phyloP scores from a whole-genome alignment of 2,797 vertebrate species.

The Muscicapa striata region DNA sequence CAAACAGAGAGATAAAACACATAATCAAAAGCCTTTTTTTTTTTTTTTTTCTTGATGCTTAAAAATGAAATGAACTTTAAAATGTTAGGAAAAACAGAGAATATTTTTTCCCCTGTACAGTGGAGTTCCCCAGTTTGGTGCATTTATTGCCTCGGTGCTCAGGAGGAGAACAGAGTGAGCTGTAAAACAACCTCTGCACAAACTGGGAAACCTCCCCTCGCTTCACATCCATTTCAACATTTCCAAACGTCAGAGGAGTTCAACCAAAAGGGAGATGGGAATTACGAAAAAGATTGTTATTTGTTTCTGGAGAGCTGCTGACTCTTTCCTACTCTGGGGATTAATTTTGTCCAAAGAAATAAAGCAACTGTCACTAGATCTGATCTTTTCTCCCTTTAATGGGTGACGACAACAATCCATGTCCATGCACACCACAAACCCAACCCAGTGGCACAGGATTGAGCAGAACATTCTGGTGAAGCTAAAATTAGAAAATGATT shows the following conservation, averaged over 20 bases:
- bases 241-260: background rate
- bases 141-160: background rate
- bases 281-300: background rate
- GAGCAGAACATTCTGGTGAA: background rate
- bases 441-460: background rate
- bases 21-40: background rate
- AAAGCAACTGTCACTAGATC: background rate
- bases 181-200: background rate
- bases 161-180: background rate
- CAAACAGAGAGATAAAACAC: background rate
- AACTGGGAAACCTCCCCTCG: background rate
- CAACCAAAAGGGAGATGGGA: background rate
- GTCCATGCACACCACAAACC: background rate
- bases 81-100: background rate
- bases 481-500: slow-evolving; percentile 44
- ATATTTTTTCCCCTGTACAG: background rate
- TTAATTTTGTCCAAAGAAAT: background rate
- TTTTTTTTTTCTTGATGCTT: background rate
- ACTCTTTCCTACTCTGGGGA: background rate
- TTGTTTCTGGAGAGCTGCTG: background rate
- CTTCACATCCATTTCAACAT: background rate
- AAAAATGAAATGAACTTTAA: background rate
- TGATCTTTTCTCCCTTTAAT: background rate
- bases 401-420: background rate
- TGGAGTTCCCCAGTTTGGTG: background rate